Conservation (phyloP, 1,140 invertebrate species). For the Galleria mellonella region DNA sequence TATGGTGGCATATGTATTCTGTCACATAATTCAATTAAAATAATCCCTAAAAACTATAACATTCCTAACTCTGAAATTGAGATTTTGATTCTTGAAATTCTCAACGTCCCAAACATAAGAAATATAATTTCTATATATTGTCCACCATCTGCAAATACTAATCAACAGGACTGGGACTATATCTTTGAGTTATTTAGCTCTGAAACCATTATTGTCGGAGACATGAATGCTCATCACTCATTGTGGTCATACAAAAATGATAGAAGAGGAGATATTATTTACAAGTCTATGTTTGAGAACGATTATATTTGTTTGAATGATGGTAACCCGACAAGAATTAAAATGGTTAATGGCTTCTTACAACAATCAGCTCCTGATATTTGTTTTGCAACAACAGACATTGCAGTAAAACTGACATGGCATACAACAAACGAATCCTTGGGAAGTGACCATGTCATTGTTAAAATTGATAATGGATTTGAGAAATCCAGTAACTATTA, state of each 20-base stretch:
- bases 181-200: slow-evolving; percentile 6
- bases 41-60: background rate
- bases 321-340: slow-evolving; percentile 5
- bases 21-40: slow-evolving; percentile 7
- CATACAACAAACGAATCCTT: slow-evolving; percentile 8
- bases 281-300: slow-evolving; percentile 4
- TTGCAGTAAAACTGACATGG: slow-evolving; percentile 10
- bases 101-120: slow-evolving; percentile 4
- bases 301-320: slow-evolving; percentile 7
- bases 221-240: slow-evolving; percentile 16
- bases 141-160: slow-evolving; percentile 1
- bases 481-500: background rate
- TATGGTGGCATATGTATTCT: slow-evolving; percentile 12
- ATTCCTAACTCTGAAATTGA: slow-evolving; percentile 4
- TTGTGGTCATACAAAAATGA: slow-evolving; percentile 12
- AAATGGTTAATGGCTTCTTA: slow-evolving; percentile 6
- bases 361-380: slow-evolving; percentile 12
- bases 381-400: slow-evolving; percentile 8
- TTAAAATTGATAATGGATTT: slow-evolving; percentile 10
- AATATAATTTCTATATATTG: slow-evolving; percentile 10
- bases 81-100: slow-evolving; percentile 1
- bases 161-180: slow-evolving; percentile 6
- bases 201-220: slow-evolving; percentile 4
- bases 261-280: slow-evolving; percentile 7
- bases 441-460: slow-evolving; percentile 10